These are phyloP conservation scores for Acrocera orbiculus DNA, from an alignment of 2,888 invertebrate genomes.

Conservation along the genomic window DNA sequence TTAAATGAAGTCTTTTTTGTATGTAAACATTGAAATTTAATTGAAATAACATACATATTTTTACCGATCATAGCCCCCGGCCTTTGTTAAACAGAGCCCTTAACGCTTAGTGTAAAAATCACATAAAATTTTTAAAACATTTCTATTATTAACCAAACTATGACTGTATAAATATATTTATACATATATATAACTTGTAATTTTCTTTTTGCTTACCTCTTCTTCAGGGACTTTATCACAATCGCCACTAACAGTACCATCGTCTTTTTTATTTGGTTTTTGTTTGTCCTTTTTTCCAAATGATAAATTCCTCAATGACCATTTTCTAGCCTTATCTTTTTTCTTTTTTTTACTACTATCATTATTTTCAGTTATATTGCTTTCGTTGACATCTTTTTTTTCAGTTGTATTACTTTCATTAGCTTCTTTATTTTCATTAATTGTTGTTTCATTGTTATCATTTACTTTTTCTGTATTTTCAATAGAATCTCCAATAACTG, in stretches of 20 bases:
- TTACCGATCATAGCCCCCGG: too few species aligned
- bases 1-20: too few species aligned
- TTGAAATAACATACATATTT: too few species aligned
- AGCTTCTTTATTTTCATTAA: conserved; percentile 36
- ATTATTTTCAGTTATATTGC: conserved; percentile 11
- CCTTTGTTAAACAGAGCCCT: too few species aligned
- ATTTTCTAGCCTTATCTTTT: conserved; percentile 63
- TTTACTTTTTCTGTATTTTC: conserved; percentile 13
- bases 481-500: conserved; percentile 7
- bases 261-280: conserved; percentile 54
- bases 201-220: conserved; percentile 36
- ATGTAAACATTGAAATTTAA: too few species aligned
- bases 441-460: conserved; percentile 14
- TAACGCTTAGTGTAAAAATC: too few species aligned
- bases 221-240: conserved; percentile 45
- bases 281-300: conserved; percentile 76
- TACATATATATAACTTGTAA: conserved; percentile 3
- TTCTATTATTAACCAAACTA: too few species aligned
- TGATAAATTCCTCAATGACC: conserved; percentile 75
- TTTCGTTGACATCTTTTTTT: conserved; percentile 6
- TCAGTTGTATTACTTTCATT: conserved; percentile 33
- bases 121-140: too few species aligned
- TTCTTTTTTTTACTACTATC: conserved; percentile 42
- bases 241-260: conserved; percentile 34
- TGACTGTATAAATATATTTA: too few species aligned